Percentiles rank a stretch among this genome's conserved stretches.
phyloP scores from a whole-genome alignment of 2,113 vertebrate genomes.

The Petroica traversi region DNA sequence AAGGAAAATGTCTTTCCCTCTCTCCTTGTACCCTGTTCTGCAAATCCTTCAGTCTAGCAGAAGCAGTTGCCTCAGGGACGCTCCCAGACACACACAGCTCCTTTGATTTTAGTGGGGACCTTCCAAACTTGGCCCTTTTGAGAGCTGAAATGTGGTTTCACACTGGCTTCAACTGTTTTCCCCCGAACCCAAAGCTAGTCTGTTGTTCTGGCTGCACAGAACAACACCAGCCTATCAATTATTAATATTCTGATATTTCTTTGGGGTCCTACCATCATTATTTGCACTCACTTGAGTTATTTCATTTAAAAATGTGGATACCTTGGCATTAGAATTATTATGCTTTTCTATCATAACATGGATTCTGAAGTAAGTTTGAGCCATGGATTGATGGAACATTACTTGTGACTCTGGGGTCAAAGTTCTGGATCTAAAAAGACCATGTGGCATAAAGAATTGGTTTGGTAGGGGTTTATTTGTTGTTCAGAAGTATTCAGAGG shows the following conservation, averaged over 20 bases:
- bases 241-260: not conserved
- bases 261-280: not conserved
- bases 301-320: not conserved
- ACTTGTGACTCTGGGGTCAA: not conserved
- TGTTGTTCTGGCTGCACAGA: not conserved
- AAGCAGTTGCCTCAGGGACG: not conserved
- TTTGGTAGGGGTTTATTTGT: not conserved
- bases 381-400: not conserved
- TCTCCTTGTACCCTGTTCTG: not conserved
- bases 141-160: not conserved
- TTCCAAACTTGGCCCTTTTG: not conserved
- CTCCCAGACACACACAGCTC: not conserved
- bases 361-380: not conserved
- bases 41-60: not conserved
- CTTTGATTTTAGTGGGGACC: not conserved
- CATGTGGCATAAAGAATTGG: accelerated
- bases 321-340: not conserved
- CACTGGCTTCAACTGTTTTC: not conserved
- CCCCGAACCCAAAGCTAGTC: not conserved
- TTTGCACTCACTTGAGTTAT: not conserved
- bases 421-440: not conserved
- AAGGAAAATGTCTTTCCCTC: not conserved
- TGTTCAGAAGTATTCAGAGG: not conserved
- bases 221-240: not conserved
- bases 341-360: not conserved